Evolutionary conservation across 2,113 vertebrate species (phyloP).

Genomic region (Anoura caudifer): DNA sequence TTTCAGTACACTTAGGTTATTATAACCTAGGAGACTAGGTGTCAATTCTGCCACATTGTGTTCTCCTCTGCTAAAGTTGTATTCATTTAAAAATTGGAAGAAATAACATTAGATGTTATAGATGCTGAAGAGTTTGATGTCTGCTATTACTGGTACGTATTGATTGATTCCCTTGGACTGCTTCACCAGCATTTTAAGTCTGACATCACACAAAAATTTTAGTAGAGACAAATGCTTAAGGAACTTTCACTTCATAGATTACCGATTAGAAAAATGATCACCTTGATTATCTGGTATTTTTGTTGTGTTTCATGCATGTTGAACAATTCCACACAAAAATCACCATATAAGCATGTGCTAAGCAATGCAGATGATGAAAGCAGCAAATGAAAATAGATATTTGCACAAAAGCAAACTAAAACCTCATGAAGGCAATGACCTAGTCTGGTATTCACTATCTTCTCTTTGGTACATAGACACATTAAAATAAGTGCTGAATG

Average conservation of each 20-base stretch:
- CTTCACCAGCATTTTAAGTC: conserved; percentile 9
- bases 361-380: neutral
- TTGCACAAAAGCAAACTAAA: neutral
- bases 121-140: conserved; percentile 25
- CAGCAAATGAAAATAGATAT: neutral
- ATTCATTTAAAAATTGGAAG: conserved; percentile 41
- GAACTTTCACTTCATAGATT: neutral
- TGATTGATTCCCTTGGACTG: neutral
- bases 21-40: neutral
- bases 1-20: neutral
- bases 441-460: neutral
- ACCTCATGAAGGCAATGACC: neutral
- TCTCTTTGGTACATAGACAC: neutral
- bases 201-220: neutral
- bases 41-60: neutral
- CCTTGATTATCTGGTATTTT: neutral
- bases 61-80: neutral
- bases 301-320: neutral
- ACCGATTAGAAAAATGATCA: neutral
- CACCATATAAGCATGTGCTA: neutral
- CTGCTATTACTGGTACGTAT: neutral
- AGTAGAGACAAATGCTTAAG: neutral
- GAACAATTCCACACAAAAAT: neutral
- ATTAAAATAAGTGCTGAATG: neutral
- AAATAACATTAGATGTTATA: neutral